Percentiles rank a stretch among this genome's conserved stretches.
Evolutionary conservation across 2,797 vertebrate genomes (phyloP).

Genomic region (Botia kubotai): DNA sequence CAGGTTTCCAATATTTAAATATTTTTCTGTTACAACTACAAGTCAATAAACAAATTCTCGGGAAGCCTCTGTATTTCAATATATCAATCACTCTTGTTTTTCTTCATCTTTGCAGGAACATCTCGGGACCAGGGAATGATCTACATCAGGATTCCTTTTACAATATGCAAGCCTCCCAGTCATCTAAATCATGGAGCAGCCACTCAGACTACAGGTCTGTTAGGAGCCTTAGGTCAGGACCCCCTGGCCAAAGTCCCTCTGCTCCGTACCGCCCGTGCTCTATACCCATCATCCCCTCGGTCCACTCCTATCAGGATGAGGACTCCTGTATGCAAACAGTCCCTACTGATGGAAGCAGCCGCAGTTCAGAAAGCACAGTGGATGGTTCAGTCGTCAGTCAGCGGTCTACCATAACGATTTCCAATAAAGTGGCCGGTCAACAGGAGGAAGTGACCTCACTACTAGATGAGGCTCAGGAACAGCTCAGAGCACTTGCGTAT

Average conservation of each 20-base stretch:
- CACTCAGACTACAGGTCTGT: slow-evolving; percentile 34
- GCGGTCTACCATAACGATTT: slow-evolving; percentile 25
- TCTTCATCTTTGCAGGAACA: slow-evolving; percentile 46
- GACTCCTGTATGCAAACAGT: slow-evolving; percentile 78
- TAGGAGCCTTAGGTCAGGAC: slow-evolving; percentile 34
- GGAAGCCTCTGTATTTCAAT: background rate
- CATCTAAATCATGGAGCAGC: slow-evolving; percentile 56
- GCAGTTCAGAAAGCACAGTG: slow-evolving; percentile 29
- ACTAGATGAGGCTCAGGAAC: slow-evolving; percentile 74
- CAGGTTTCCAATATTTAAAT: background rate
- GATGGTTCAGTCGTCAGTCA: slow-evolving; percentile 54
- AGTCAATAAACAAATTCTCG: background rate
- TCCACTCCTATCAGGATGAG: slow-evolving; percentile 76
- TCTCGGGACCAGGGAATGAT: slow-evolving; percentile 33
- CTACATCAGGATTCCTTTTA: slow-evolving; percentile 69
- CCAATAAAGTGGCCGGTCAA: slow-evolving; percentile 14
- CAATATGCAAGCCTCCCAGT: slow-evolving; percentile 69
- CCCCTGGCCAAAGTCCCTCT: slow-evolving; percentile 24
- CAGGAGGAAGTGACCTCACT: slow-evolving; percentile 69
- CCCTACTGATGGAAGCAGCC: slow-evolving; percentile 18
- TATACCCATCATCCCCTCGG: slow-evolving; percentile 80
- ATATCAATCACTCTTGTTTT: background rate
- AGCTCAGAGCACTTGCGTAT: slow-evolving; percentile 71
- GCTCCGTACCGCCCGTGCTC: slow-evolving; percentile 72
- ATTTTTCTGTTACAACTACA: background rate